Base-by-base conservation (phyloP, 2,888 invertebrate genomes). In the Euspilapteryx auroguttella region DNA sequence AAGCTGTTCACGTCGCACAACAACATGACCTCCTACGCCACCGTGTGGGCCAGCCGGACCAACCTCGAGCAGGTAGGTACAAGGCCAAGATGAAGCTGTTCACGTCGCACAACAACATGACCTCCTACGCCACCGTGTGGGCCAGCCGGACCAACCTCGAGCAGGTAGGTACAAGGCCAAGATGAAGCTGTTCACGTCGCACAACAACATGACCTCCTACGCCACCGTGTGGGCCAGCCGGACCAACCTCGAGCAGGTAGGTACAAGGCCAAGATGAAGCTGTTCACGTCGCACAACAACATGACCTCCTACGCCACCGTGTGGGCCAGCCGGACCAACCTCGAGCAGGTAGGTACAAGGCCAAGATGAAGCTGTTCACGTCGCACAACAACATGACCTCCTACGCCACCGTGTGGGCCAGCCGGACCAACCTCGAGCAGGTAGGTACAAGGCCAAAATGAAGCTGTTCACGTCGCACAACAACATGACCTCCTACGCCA, bases 381-480 rank as follows among this genome's bases (percentile, higher is more conserved):
- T 94, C 96, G 0, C 96, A 97, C 61, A 99, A 98, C 62, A 98
- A 99, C 59, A 92, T 99, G 88, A 97, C 97, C 0, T 96, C 95
- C 47, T 98, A 97, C 53, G 96, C 96, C 1, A 97, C 96, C 0
- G 95, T 91, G 1, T 94, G 93, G 93, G 96, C 96, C 0, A 94
- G 94, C 35, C 85, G 83, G 55, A 94, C 96, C 0, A 98, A 97
- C 65, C 64, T 98, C 33, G 94, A 95, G 56, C 99, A 99, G 76
- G 76, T 75, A 33, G 12, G 11, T 96, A 98, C 75, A 96, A 97
- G 63, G 91, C 94, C 0, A 95, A 97, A 57, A 93, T 97, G 85
- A 97, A 98, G 55, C 79, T 97, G 51, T 98, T 97, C 53, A 97
- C 97, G 0, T 94, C 96, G 0, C 96, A 97, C 61, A 99, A 98